These are phyloP conservation scores for Choreutis nemorana DNA, from an alignment of 2,888 invertebrate species.

Conservation along the genomic window DNA sequence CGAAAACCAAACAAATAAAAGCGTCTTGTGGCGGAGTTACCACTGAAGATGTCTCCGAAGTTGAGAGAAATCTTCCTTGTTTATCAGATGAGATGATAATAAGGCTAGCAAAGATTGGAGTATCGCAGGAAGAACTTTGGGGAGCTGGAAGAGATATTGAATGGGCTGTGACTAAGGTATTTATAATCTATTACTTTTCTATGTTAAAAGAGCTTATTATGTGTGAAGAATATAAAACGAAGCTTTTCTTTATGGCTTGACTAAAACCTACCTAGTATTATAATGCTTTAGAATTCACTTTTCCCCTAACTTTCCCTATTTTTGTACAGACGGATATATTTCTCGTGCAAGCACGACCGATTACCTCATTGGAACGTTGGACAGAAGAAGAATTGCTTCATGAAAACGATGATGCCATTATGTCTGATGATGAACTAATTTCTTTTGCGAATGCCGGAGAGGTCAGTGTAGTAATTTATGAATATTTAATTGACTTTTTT, in stretches of 20 bases:
- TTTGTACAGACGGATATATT: slow-evolving; percentile 60
- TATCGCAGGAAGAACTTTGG: slow-evolving; percentile 71
- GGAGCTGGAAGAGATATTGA: slow-evolving; percentile 80
- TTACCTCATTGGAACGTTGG: slow-evolving; percentile 77
- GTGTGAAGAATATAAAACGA: not conserved
- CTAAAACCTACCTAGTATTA: not conserved
- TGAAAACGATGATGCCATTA: slow-evolving; percentile 75
- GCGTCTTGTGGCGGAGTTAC: slow-evolving; percentile 41
- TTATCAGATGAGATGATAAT: slow-evolving; percentile 63
- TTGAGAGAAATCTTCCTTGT: slow-evolving; percentile 52
- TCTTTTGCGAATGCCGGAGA: slow-evolving; percentile 81
- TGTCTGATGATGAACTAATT: slow-evolving; percentile 69
- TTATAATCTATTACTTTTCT: not conserved
- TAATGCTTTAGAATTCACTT: not conserved
- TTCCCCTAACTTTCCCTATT: not conserved
- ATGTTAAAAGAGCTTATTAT: not conserved
- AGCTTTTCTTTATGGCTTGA: not conserved
- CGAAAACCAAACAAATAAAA: slow-evolving; percentile 59
- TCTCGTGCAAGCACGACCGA: slow-evolving; percentile 79
- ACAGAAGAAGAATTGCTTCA: slow-evolving; percentile 80
- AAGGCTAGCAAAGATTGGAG: slow-evolving; percentile 52
- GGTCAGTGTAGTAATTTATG: too few relatives aligned
- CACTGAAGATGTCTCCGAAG: slow-evolving; percentile 37
- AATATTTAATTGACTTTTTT: too few relatives aligned
- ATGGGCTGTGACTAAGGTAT: slow-evolving; percentile 75